Base-by-base conservation (phyloP, 2,797 vertebrate genomes). In the Euthynnus affinis region DNA sequence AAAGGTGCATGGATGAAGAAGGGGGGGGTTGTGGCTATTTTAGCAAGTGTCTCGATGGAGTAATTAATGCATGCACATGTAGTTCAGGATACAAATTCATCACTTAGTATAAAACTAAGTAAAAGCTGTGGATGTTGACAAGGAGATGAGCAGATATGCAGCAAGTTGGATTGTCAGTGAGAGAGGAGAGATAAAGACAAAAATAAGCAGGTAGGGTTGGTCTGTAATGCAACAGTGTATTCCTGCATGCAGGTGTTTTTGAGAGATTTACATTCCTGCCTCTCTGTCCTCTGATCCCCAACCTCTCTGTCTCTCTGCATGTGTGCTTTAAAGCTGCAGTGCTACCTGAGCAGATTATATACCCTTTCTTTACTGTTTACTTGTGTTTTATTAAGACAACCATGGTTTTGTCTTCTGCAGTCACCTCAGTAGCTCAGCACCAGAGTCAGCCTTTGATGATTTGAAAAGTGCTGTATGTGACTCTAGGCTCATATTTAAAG, bases 1-100 rank as follows among this genome's bases (percentile, higher is more conserved):
- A 88, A 87, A 88, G 83, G 85, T 86, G 83, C 83, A 80, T 67
- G 56, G 87, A 89, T 76, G 68, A 29, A 83, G 61, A 40, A 79
- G 59, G 44, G 40, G 40, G 32, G 79, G 27, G 37, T 48, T 64
- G 76, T 74, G 79, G 75, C 80, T 89, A 82, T 86, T 89, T 88
- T 84, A 82, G 82, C 78, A 82, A 76, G 76, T 59, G 76, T 82
- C 83, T 81, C 22, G 52, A 75, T 81, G 81, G 82, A 81, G 81
- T 86, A 87, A 81, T 84, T 87, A 81, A 88, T 67, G 63, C 82
- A 27, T 18, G n/a, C 37, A 59, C 49, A 56, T 67, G 23, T 6
- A 71, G 58, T 34, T 23, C 61, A 17, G 4, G 9, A 25, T 55
- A 18, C 25, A 78, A 51, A 70, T 59, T 60, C 23, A 64, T 79